phyloP scores from a whole-genome alignment of 2,113 vertebrate species.

The Oreochromis spilurus region DNA sequence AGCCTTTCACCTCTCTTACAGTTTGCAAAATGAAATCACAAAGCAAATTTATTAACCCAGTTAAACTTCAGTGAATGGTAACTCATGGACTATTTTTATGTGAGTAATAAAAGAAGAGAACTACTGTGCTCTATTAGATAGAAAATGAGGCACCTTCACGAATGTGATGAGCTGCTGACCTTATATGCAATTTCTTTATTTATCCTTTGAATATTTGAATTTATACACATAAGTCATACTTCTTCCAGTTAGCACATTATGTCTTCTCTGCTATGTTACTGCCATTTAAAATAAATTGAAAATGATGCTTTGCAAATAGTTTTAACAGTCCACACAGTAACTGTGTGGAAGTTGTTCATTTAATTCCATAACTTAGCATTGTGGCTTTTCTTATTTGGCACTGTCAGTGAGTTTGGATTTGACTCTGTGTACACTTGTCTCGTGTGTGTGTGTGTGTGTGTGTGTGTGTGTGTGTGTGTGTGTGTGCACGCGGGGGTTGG shows the following conservation, averaged over 20 bases:
- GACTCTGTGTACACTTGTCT: neutral
- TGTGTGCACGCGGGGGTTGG: neutral
- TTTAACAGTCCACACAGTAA: neutral
- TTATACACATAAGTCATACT: neutral
- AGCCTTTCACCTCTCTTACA: neutral
- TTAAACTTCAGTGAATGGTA: neutral
- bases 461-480: neutral
- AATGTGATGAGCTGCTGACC: neutral
- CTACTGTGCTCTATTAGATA: neutral
- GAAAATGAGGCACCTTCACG: neutral
- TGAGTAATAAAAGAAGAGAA: neutral
- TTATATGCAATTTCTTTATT: neutral
- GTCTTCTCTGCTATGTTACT: neutral
- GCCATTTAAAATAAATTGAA: neutral
- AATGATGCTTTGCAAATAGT: neutral
- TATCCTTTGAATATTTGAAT: neutral
- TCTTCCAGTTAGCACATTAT: neutral
- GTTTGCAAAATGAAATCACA: neutral
- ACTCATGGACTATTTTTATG: neutral
- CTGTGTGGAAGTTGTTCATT: neutral
- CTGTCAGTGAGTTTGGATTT: neutral
- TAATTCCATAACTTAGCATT: neutral
- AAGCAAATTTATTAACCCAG: neutral
- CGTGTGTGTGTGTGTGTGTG: neutral
- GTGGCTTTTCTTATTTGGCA: neutral